Evolutionary conservation across 1,140 invertebrate genomes (phyloP), one percentile per base, ranked within the genome.

Genomic region (Scaptomyza graminum): DNA sequence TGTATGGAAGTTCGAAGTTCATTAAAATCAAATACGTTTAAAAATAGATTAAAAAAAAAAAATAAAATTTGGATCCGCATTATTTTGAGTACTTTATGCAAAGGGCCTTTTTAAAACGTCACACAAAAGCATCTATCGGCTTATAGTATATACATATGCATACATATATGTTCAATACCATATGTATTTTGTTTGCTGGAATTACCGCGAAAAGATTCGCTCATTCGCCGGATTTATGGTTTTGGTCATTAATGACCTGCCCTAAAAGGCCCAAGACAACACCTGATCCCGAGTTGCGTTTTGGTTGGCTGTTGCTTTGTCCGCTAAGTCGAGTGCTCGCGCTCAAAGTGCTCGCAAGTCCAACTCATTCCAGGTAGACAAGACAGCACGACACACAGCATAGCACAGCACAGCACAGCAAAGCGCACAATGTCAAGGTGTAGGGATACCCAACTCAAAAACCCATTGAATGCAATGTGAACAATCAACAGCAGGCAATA

Each of bases 401-500:
- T n/a, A 37, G 34, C 2, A 62, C 59, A 52, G 34, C 34, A 12
- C 9, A 31, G 28, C 28, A 7, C 7, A 34, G 7, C 31, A 9
- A 8, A 34, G 7, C 31, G 31, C 31, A 34, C 75, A 84, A 84
- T 79, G 80, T 79, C 73, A 83, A 80, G 72, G 76, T 73, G 76
- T 60, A 85, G 80, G 80, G 55, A 84, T 73, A 84, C 81, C 80
- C 80, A 85, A 84, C 84, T 83, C 80, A 87, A 71, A 71, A 74
- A 71, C 65, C 73, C 75, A 87, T 87, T 87, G 66, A 87, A 88
- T 73, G 83, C 83, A 61, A 41, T 41, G 31, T 34, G 37, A 76
- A 76, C 80, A 79, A 63, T 56, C 46, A 61, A 69, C 55, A 66
- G 37, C 82, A 87, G 78, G 74, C 83, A 87, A 68, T 69, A 71